Evolutionary conservation across 2,113 vertebrate species (phyloP).

Genomic region (Halichoeres trimaculatus): DNA sequence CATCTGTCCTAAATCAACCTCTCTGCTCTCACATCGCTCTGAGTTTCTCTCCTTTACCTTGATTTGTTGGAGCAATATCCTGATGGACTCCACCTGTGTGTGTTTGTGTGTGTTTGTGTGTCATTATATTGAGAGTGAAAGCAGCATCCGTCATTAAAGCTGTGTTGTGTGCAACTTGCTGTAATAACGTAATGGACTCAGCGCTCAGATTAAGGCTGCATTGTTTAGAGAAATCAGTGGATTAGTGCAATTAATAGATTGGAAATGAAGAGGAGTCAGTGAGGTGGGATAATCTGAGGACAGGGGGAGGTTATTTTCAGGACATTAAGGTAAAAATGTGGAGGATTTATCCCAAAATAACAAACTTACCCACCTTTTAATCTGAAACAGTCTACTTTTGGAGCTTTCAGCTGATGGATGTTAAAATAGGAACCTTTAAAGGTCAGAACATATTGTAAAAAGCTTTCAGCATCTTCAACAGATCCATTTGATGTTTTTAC

Average conservation of each 20-base stretch:
- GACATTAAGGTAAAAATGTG: constrained; percentile 2
- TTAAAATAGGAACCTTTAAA: neutral
- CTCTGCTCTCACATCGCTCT: neutral
- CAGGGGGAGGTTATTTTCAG: neutral
- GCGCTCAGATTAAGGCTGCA: constrained; percentile 30
- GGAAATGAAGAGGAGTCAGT: constrained; percentile 31
- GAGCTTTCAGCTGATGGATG: neutral
- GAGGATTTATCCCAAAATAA: constrained; percentile 9
- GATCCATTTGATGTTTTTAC: neutral
- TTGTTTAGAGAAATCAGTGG: constrained; percentile 36
- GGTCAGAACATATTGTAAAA: constrained; percentile 9
- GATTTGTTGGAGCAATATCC: constrained; percentile 42
- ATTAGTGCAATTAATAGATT: constrained; percentile 62
- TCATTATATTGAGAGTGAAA: constrained; percentile 18
- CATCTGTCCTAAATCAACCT: constrained; percentile 13
- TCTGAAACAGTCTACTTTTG: neutral
- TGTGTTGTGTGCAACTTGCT: constrained; percentile 1
- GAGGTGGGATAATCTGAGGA: constrained; percentile 31
- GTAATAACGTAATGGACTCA: constrained; percentile 56
- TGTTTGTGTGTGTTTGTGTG: neutral
- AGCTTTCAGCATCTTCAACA: constrained; percentile 5
- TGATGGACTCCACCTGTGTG: constrained; percentile 45
- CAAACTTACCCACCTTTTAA: neutral
- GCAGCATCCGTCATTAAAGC: neutral
- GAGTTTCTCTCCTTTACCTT: neutral